phyloP scores from a whole-genome alignment of 2,113 vertebrate species.

The Mesoclemmys tuberculata region DNA sequence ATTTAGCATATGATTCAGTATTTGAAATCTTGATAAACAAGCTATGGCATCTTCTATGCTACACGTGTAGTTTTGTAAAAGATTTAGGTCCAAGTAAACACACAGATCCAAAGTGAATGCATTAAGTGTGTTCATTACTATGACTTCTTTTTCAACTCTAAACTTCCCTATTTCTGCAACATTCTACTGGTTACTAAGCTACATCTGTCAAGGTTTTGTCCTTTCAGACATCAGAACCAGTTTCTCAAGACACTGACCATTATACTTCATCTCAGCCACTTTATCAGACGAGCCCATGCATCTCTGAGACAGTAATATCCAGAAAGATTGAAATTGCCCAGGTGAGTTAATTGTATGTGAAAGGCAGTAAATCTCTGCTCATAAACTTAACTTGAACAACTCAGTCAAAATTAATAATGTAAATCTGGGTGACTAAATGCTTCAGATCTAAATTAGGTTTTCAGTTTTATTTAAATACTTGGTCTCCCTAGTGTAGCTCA shows the following conservation, averaged over 20 bases:
- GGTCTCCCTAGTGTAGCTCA: neutral
- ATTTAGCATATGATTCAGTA: neutral
- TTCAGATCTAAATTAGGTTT: neutral
- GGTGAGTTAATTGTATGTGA: constrained; percentile 31
- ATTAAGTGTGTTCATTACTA: neutral
- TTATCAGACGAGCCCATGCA: constrained; percentile 62
- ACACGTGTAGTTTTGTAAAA: neutral
- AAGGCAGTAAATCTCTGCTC: neutral
- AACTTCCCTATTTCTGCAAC: neutral
- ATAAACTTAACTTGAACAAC: neutral
- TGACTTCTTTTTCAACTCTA: neutral
- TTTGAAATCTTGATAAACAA: neutral
- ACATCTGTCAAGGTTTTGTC: neutral
- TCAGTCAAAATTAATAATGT: neutral
- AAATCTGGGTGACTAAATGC: neutral
- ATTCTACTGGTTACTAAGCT: neutral
- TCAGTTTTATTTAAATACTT: neutral
- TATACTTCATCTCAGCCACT: constrained; percentile 74
- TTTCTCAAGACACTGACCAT: constrained; percentile 70
- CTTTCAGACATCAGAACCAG: constrained; percentile 29
- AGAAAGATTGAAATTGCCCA: constrained; percentile 67
- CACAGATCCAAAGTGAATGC: neutral
- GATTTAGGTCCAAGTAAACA: neutral
- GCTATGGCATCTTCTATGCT: neutral
- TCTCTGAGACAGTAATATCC: constrained; percentile 60